Base-by-base conservation (phyloP, 2,888 invertebrate species). In the Diarsia mendica region DNA sequence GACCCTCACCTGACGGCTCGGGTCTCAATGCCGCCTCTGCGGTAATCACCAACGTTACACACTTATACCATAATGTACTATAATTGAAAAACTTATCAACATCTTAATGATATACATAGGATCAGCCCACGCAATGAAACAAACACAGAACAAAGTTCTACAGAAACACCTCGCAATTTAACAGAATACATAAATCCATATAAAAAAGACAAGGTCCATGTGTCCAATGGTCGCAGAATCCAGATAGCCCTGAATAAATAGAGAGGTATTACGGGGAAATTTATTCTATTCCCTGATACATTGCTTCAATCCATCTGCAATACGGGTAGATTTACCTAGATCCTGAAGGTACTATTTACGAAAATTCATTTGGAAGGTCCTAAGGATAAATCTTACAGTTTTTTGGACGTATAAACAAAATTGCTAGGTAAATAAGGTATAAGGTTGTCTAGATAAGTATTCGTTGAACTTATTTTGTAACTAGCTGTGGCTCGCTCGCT, bases 211-310 rank as follows among this genome's bases (percentile, higher is more conserved):
- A 67, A n/a, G 28, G 49, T 65, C 55, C 48, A 13, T 68, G 51
- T 71, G 69, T 78, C 74, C 80, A 77, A 84, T 73, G 55, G 46
- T 71, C 68, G 46, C 49, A 23, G 51, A 49, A 67, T 48, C 33
- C 70, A 73, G 66, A 75, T 72, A 67, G 49, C 67, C 65, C 73
- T 73, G 66, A 77, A 86, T 80, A 80, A 84, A 80, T 67, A 69
- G 63, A n/a, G 28, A 66, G 68, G 70, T 72, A 77, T 79, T 77
- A 75, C 60, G 11, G 13, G 44, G 55, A 63, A 80, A 83, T 86
- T 66, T 83, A 77, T 85, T 83, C 66, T 44, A 55, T 33, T 28
- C 48, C 63, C 70, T 77, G 67, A 86, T 75, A 78, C 73, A 85
- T 86, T 75, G 70, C 66, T 33, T 11, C 39, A 73, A 75, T 84